Evolutionary conservation across 2,888 invertebrate species (phyloP).

Genomic region (Zygaena filipendulae): DNA sequence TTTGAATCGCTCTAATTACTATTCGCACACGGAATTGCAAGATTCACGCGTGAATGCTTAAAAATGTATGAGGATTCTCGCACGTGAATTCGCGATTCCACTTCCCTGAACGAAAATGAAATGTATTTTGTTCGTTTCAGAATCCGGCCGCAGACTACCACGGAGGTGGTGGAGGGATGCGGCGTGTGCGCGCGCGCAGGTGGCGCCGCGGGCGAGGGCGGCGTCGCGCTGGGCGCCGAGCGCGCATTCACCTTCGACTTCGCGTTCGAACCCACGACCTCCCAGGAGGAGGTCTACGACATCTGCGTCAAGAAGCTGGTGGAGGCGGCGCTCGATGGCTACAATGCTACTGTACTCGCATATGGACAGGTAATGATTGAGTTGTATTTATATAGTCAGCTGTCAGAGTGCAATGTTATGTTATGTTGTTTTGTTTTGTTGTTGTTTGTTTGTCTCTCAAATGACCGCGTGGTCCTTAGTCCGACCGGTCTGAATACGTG

Average conservation of each 20-base stretch:
- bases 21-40: too few relatives aligned
- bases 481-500: too few relatives aligned
- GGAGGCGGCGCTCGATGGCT: slow-evolving; percentile 93
- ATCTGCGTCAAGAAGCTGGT: slow-evolving; percentile 87
- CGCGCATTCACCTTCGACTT: slow-evolving; percentile 97
- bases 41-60: too few relatives aligned
- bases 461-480: too few relatives aligned
- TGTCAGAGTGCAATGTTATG: too few relatives aligned
- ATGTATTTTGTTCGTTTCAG: slow-evolving; percentile 66
- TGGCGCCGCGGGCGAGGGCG: slow-evolving; percentile 90
- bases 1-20: too few relatives aligned
- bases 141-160: slow-evolving; percentile 93
- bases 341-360: slow-evolving; percentile 97
- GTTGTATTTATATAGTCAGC: too few relatives aligned
- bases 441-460: too few relatives aligned
- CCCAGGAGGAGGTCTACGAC: slow-evolving; percentile 83
- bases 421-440: too few relatives aligned
- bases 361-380: slow-evolving; percentile 94
- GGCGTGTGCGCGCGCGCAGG: slow-evolving; percentile 91
- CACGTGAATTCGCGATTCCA: too few relatives aligned
- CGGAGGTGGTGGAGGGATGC: slow-evolving; percentile 95
- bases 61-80: too few relatives aligned
- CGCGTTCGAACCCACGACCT: slow-evolving; percentile 86
- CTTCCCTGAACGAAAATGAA: too few relatives aligned
- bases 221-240: slow-evolving; percentile 91